Evolutionary conservation across 2,888 invertebrate genomes (phyloP).

Genomic region (Megastigmus dorsalis): DNA sequence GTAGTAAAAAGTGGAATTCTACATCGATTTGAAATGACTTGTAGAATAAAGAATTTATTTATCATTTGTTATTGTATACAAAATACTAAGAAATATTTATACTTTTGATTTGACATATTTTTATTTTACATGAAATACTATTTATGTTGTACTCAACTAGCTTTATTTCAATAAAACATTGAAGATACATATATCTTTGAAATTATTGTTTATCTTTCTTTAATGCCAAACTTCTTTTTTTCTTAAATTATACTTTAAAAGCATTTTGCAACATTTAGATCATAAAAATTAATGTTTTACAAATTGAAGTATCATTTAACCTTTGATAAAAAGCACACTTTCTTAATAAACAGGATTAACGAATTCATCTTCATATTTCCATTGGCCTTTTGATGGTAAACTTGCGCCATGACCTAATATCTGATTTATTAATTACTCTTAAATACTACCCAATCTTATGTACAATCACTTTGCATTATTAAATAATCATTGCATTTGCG

Average conservation of each 20-base stretch:
- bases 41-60: no score
- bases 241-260: no score
- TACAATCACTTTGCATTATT: conserved; percentile 18
- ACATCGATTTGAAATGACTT: no score
- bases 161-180: conserved; percentile 1
- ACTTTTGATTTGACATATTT: conserved; percentile 1
- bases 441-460: conserved; percentile 34
- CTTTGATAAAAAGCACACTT: background rate
- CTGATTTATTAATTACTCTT: background rate
- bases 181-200: no score
- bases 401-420: no score
- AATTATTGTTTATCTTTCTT: no score
- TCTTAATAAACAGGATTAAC: conserved; percentile 16
- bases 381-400: no score
- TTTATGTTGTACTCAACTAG: background rate
- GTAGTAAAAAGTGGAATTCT: no score
- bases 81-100: conserved; percentile 5
- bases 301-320: background rate
- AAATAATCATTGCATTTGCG: background rate
- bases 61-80: conserved; percentile 1
- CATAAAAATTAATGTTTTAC: no score
- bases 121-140: conserved; percentile 20
- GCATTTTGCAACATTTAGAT: no score
- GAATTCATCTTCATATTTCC: no score
- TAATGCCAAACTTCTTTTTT: no score